A percentile compares a stretch with the other conserved stretches of the same genome.
Conservation (phyloP, 2,113 vertebrate species). For the Ranitomeya variabilis region DNA sequence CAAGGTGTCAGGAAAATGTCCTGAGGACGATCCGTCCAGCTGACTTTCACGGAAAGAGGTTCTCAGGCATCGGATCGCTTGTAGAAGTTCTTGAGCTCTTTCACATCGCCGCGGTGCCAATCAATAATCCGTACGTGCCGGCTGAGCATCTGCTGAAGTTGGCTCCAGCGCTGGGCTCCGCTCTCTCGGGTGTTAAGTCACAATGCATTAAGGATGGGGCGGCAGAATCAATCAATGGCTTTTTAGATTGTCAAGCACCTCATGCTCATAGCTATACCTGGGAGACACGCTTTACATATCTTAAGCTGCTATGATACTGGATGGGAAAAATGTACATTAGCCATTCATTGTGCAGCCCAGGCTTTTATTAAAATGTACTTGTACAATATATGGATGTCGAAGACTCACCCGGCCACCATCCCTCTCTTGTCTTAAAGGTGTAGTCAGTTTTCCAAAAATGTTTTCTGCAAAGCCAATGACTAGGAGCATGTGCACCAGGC, state of each 20-base stretch:
- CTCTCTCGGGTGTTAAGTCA: constrained; percentile 8
- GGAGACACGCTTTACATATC: background rate
- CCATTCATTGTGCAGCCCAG: background rate
- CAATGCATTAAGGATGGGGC: background rate
- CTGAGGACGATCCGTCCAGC: background rate
- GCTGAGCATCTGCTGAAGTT: constrained; percentile 7
- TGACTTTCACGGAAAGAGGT: constrained; percentile 1
- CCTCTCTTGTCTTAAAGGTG: background rate
- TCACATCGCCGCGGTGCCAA: background rate
- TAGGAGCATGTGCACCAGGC: too few relatives aligned
- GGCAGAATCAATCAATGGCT: constrained; percentile 21
- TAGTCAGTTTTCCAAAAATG: background rate
- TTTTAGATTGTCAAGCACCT: background rate
- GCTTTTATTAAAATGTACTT: background rate
- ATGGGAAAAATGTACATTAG: background rate
- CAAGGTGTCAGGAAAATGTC: constrained; percentile 7
- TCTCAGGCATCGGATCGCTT: constrained; percentile 5
- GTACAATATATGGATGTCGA: background rate
- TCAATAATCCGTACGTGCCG: constrained; percentile 8
- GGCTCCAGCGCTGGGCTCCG: background rate
- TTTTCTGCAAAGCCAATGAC: background rate
- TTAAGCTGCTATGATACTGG: background rate
- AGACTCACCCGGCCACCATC: background rate
- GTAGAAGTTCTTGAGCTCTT: background rate
- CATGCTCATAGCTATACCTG: background rate